Percentiles rank a stretch among this genome's conserved stretches.
Conservation (phyloP, 2,797 vertebrate genomes). For the Cossypha dichroa region DNA sequence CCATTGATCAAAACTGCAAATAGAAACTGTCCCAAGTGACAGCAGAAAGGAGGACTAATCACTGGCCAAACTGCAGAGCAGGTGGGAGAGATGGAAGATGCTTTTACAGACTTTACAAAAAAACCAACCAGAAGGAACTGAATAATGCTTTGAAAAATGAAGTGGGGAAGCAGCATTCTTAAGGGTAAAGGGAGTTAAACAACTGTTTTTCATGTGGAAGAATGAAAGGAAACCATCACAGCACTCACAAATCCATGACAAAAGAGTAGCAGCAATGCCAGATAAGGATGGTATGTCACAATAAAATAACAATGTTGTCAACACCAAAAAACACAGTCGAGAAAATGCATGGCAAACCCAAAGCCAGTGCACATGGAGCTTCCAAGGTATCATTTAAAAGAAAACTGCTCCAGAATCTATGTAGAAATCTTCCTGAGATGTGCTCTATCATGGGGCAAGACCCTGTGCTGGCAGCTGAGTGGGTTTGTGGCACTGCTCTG, state of each 20-base stretch:
- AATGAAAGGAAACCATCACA: not conserved
- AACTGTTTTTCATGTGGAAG: not conserved
- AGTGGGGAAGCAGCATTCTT: not conserved
- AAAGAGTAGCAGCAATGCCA: not conserved
- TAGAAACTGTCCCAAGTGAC: not conserved
- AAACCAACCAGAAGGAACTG: not conserved
- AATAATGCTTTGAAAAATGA: not conserved
- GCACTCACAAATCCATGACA: not conserved
- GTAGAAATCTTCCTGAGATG: not conserved
- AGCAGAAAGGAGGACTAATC: not conserved
- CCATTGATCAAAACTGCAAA: not conserved
- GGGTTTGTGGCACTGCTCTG: fast-evolving
- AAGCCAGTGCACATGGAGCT: not conserved
- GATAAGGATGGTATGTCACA: not conserved
- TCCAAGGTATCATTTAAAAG: not conserved
- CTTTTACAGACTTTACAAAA: not conserved
- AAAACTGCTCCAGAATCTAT: not conserved
- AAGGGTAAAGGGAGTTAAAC: not conserved
- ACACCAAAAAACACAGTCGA: not conserved
- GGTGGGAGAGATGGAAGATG: not conserved
- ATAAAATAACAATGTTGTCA: not conserved
- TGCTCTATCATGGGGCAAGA: not conserved
- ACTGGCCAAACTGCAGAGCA: not conserved
- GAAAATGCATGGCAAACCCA: not conserved
- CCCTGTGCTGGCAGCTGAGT: not conserved